Base-by-base conservation (phyloP, 2,113 vertebrate genomes). In the Psammodynastes pulverulentus region DNA sequence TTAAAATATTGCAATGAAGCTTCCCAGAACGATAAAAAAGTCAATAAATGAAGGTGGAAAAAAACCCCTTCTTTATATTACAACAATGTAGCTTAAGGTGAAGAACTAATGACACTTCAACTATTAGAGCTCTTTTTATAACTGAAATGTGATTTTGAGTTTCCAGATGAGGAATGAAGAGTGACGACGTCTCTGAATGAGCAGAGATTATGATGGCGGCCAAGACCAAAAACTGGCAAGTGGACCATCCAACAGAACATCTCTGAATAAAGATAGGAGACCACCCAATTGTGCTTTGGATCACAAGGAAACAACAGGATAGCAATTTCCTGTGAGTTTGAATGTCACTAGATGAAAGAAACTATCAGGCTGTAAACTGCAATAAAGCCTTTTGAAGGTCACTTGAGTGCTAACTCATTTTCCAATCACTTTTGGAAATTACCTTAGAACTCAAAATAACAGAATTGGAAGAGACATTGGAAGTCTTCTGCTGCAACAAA, bases 71-170 rank as follows among this genome's bases (percentile, higher is more conserved):
- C 93, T 62, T 51, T 91, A 79, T 45, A 52, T 15, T 85, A 92
- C 0, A 0, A 53, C 88, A 86, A 87, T 0, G 0, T 0, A 0
- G n/a, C 54, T n/a, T 45, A 92, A 91, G 90, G 84, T 34, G 49
- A 90, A 72, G 62, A 72, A 34, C 13, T n/a, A 72, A 56, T 0
- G 4, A 56, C 0, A 89, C 19, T 13, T 88, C 87, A 91, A 62
- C 90, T 29, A 92, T 46, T 91, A 56, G 0, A 0, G 1, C 52
- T 53, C 26, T n/a, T 54, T 54, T 51, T 10, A 9, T 90, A 88
- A 88, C 12, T 67, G 62, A 15, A 67, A 67, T 34, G n/a, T 34
- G 62, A 34, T 72, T n/a, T 72, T 2, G 12, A 67, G 29, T 17
- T 34, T 15, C 12, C n/a, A 34, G 62, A 13, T 34, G n/a, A 72